A percentile compares a stretch with the other conserved stretches of the same genome.
Conservation (phyloP, 2,888 invertebrate species). For the Limulus polyphemus region DNA sequence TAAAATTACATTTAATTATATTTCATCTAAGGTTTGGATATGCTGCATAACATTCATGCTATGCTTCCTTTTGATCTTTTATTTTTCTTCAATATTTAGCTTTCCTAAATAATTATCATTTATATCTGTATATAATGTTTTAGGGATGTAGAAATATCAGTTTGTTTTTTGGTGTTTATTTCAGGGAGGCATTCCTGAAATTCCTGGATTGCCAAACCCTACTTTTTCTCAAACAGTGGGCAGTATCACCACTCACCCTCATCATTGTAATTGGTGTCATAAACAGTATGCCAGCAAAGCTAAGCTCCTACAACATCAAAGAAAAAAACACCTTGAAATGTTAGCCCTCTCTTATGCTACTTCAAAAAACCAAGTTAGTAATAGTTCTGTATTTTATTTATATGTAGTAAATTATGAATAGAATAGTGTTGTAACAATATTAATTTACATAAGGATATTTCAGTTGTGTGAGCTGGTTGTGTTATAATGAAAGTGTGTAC, state of each 20-base stretch:
- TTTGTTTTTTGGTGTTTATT: no score
- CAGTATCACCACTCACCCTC: constrained; percentile 54
- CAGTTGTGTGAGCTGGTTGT: no score
- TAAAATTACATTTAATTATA: background rate
- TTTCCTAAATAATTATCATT: background rate
- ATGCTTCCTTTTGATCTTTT: no score
- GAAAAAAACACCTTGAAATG: constrained; percentile 38
- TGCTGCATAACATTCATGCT: no score
- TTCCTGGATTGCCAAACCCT: constrained; percentile 45
- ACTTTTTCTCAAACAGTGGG: constrained; percentile 58
- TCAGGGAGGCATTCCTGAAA: constrained; percentile 41
- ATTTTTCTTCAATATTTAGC: background rate
- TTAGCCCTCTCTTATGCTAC: constrained; percentile 10
- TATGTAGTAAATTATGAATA: background rate
- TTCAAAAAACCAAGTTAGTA: no score
- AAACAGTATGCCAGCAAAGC: constrained; percentile 72
- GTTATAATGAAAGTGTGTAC: no score
- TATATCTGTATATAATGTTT: background rate
- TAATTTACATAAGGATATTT: no score
- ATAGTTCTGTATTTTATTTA: no score
- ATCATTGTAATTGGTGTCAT: constrained; percentile 65
- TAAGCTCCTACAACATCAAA: constrained; percentile 43
- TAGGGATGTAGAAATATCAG: background rate
- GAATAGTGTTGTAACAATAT: background rate
- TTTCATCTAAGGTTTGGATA: no score